A percentile compares a stretch with the other conserved stretches of the same genome.
phyloP scores from a whole-genome alignment of 2,888 invertebrate species.

The Plebejus argus region DNA sequence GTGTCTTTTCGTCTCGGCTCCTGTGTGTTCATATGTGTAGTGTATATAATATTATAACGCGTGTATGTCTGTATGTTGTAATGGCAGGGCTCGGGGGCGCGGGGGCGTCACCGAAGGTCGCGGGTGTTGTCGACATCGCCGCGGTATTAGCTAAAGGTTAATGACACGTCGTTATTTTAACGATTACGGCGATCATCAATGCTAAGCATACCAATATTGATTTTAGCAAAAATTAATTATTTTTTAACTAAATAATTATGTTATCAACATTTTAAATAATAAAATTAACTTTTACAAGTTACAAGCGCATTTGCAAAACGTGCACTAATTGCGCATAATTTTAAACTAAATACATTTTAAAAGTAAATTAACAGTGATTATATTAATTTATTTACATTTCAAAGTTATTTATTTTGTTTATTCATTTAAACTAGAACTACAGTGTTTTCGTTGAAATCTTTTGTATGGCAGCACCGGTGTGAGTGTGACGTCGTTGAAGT shows the following conservation, averaged over 20 bases:
- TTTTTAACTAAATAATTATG: too few relatives aligned
- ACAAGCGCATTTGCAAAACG: neutral
- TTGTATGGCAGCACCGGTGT: neutral
- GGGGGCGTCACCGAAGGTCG: neutral
- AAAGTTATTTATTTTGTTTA: neutral
- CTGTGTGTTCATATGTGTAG: neutral
- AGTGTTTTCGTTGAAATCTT: neutral
- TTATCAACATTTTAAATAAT: neutral
- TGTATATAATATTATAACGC: neutral
- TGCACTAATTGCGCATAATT: neutral
- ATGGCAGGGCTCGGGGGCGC: neutral
- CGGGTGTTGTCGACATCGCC: neutral
- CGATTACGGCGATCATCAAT: neutral
- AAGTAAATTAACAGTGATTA: neutral
- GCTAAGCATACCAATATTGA: neutral
- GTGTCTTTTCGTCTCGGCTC: neutral
- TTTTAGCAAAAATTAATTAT: neutral
- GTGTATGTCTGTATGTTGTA: neutral
- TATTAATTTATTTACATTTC: neutral
- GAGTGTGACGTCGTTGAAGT: neutral
- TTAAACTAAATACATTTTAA: neutral
- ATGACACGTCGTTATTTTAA: conserved; percentile 12
- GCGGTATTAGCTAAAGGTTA: conserved; percentile 16
- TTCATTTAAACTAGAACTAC: too few relatives aligned
- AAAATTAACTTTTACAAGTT: neutral